Conservation (phyloP, 1,140 invertebrate species). For the Metopolophium dirhodum region DNA sequence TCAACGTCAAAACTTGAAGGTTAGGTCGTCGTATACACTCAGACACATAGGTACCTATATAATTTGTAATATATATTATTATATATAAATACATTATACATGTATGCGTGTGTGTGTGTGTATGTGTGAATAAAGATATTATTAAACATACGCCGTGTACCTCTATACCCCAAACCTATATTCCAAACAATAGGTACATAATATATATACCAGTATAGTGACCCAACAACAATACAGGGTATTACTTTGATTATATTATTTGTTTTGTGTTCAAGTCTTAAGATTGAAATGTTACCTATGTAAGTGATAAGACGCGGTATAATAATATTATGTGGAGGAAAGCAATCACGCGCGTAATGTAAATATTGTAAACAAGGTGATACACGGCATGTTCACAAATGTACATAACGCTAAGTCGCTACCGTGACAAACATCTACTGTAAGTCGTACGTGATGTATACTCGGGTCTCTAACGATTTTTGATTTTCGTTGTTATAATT, state of each 20-base stretch:
- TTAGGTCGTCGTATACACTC: background rate
- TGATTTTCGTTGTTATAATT: background rate
- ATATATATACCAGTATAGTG: background rate
- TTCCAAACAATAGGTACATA: background rate
- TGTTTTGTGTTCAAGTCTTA: background rate
- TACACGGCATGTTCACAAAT: background rate
- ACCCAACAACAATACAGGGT: background rate
- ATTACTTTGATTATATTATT: conserved; percentile 11
- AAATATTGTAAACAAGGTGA: background rate
- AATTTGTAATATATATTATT: too few species aligned
- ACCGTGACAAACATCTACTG: background rate
- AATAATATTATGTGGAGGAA: background rate
- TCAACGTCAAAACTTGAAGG: background rate
- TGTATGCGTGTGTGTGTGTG: background rate
- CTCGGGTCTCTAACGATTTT: background rate
- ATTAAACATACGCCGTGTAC: background rate
- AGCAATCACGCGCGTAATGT: background rate
- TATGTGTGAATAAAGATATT: background rate
- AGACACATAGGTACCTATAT: too few species aligned
- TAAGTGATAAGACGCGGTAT: background rate
- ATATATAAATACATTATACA: background rate
- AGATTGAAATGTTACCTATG: background rate
- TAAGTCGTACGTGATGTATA: background rate
- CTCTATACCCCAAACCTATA: background rate
- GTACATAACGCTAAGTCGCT: background rate